These are phyloP conservation scores for Archaeoteleia sp. DNA, from an alignment of 2,888 invertebrate genomes.

Conservation along the genomic window DNA sequence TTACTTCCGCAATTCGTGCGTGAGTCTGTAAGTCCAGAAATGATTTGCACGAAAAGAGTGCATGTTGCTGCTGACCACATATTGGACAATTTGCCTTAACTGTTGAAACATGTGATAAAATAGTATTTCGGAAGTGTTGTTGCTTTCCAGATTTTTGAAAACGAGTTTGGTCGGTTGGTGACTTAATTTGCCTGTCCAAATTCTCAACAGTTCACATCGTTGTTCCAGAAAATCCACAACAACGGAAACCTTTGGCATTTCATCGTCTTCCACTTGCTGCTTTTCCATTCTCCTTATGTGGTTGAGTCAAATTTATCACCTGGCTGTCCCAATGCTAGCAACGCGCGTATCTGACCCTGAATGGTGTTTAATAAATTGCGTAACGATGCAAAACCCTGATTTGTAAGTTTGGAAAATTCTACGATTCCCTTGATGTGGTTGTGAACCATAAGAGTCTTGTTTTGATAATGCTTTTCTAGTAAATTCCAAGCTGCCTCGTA, in stretches of 20 bases:
- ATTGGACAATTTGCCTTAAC: constrained; percentile 12
- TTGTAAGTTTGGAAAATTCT: too few relatives aligned
- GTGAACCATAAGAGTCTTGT: too few relatives aligned
- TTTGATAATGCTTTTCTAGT: too few relatives aligned
- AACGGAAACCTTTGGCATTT: background rate
- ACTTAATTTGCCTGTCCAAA: constrained; percentile 10
- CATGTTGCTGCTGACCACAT: constrained; percentile 10
- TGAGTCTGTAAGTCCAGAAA: constrained; percentile 16
- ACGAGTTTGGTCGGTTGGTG: constrained; percentile 4
- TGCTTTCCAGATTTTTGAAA: constrained; percentile 1
- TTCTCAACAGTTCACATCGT: constrained; percentile 3
- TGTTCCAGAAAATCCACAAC: constrained; percentile 10
- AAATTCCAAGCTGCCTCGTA: too few relatives aligned
- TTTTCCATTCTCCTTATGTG: too few relatives aligned
- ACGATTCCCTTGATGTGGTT: too few relatives aligned
- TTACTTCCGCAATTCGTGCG: constrained; percentile 8
- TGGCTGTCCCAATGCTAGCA: too few relatives aligned
- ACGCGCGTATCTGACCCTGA: too few relatives aligned
- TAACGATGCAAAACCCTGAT: too few relatives aligned
- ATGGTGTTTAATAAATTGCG: too few relatives aligned
- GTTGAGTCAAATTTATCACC: too few relatives aligned
- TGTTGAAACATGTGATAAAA: constrained; percentile 10
- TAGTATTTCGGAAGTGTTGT: background rate
- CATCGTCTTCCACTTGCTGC: too few relatives aligned
- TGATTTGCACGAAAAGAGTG: constrained; percentile 16